Conservation (phyloP, 1,140 invertebrate genomes). For the Nautilus pompilius region DNA sequence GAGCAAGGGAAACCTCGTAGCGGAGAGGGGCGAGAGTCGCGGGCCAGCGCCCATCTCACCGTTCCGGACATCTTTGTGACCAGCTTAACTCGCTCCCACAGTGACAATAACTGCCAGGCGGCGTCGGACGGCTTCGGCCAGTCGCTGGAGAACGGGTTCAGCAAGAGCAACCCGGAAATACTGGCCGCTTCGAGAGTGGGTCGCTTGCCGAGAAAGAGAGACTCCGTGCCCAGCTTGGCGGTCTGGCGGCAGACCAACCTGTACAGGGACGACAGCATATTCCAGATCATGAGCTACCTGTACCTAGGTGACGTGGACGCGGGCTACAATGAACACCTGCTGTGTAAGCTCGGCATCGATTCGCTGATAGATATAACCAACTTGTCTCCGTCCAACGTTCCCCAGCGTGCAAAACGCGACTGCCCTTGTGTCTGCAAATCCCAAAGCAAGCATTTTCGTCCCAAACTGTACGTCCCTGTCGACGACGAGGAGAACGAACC, state of each 20-base stretch:
- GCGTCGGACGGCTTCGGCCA: background rate
- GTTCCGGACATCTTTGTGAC: background rate
- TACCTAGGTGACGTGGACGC: slow-evolving; percentile 41
- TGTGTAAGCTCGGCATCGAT: slow-evolving; percentile 42
- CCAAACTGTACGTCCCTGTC: slow-evolving; percentile 38
- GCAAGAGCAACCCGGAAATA: background rate
- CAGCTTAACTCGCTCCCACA: background rate
- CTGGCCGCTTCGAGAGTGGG: background rate
- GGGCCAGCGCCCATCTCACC: too few relatives aligned
- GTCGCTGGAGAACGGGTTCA: background rate
- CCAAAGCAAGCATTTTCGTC: slow-evolving; percentile 35
- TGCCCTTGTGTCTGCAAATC: slow-evolving; percentile 42
- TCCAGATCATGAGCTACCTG: slow-evolving; percentile 35
- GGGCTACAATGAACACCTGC: slow-evolving; percentile 38
- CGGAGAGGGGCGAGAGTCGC: too few relatives aligned
- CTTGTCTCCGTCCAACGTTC: slow-evolving; percentile 22
- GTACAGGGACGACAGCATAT: slow-evolving; percentile 21
- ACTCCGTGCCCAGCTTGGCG: background rate
- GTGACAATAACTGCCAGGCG: background rate
- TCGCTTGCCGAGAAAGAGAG: background rate
- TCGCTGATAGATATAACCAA: slow-evolving; percentile 46
- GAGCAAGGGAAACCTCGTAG: too few relatives aligned
- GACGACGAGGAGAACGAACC: slow-evolving; percentile 40
- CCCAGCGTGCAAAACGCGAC: slow-evolving; percentile 27
- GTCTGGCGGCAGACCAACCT: background rate